Base-by-base conservation (phyloP, 2,797 vertebrate species). In the Tragopan temminckii region DNA sequence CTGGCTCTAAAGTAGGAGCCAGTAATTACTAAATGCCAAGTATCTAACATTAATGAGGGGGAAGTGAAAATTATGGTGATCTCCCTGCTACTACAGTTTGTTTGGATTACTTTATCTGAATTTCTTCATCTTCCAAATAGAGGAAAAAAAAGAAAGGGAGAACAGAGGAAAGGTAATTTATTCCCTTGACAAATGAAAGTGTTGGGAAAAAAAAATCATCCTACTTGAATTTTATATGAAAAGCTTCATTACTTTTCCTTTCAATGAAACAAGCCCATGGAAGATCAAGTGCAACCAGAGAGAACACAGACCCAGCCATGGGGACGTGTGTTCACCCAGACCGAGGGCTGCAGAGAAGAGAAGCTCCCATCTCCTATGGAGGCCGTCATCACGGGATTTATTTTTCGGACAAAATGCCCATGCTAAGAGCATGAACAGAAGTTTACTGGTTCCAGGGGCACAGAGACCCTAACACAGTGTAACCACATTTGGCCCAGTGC, bases 1-100 rank as follows among this genome's bases (percentile, higher is more conserved):
- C 53, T 89, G 92, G 90, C 76, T 95, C 75, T 64, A 93, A 96
- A 97, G 25, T 4, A 1, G 89, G 83, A 90, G 33, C 35, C 64
- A 81, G 66, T 90, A 96, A 94, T 96, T 92, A 92, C 48, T 31
- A 77, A 50, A 92, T 95, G 87, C 78, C 87, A 94, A 95, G 84
- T 93, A 93, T 90, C 55, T 68, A 93, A 94, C 50, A 58, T 92
- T 90, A 96, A 94, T 63, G 72, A 95, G 40, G 24, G 48, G 35
- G 35, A 77, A 92, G 62, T 66, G 59, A 80, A 62, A 31, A 94
- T 79, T 61, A 74, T 31, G 33, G 19, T 89, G 95, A 89, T 84
- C 79, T 81, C 80, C 61, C 66, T 91, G 81, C 94, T 33, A 67
- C 67, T 82, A 75, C 57, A 71, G 74, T 89, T 82, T 66, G 63